Evolutionary conservation across 2,888 invertebrate genomes (phyloP), one percentile per base, ranked within the genome.

Genomic region (Dichetophora obliterata): DNA sequence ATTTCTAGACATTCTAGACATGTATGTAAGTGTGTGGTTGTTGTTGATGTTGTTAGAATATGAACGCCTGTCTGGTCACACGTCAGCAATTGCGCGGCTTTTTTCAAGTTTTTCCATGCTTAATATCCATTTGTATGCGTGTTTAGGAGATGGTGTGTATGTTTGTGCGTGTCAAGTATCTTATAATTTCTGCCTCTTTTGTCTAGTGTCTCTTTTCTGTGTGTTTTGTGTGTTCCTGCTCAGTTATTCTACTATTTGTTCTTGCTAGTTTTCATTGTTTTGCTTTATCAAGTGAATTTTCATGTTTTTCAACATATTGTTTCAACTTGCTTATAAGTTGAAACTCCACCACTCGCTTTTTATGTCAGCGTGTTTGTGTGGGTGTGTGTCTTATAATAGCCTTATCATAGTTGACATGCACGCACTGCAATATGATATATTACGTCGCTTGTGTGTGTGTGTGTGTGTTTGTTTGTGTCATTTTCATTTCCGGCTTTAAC

Each of bases 391-490:
- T n/a, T n/a, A n/a, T n/a, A n/a, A n/a, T n/a, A n/a, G n/a, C n/a
- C n/a, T 22, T 22, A 22, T 54, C 54, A n/a, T 54, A 54, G 19
- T 2, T 19, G 19, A 54, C 54, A 34, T 65, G 63, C 19, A 65
- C 34, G 63, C 34, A 31, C 27, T 27, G 27, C 50, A 50, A 68
- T 68, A 22, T 68, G 68, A 68, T 68, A 27, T 50, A 68, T 68
- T 68, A 50, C 37, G 68, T 11, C 43, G 14, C 8, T 14, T 57
- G 57, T 57, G 24, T 59, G 59, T 24, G 27, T 59, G 59, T 27
- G 14, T 57, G 57, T 57, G 24, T 59, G 59, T 24, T 11, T 59
- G 59, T 27, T 27, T 14, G 27, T 59, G 24, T 59, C 59, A 59
- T 16, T 59, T 59, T 27, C 8, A 27, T 59, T 59, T 22, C 59